Conservation (phyloP, 2,888 invertebrate species). For the Pollenia amentaria region DNA sequence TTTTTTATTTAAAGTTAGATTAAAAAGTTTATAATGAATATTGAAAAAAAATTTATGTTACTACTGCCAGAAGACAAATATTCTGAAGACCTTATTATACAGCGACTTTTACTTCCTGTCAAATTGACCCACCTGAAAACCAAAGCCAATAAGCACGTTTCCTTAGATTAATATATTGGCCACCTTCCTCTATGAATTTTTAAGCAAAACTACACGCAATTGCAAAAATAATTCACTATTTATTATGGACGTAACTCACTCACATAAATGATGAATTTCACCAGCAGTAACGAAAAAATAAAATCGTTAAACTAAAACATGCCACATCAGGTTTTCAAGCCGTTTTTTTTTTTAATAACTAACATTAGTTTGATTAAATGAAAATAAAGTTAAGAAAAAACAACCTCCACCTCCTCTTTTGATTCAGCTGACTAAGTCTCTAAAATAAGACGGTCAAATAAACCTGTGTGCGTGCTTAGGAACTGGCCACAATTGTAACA, state of each 20-base stretch:
- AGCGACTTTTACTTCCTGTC: neutral
- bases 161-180: constrained; percentile 53
- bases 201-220: constrained; percentile 63
- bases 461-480: constrained; percentile 42
- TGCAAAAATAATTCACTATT: constrained; percentile 50
- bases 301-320: constrained; percentile 42
- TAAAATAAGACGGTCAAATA: constrained; percentile 22
- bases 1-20: too few species aligned
- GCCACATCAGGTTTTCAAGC: constrained; percentile 58
- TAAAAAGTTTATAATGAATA: too few species aligned
- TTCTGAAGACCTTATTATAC: neutral
- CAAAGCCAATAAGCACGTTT: constrained; percentile 58
- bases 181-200: constrained; percentile 19
- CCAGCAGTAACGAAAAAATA: constrained; percentile 24
- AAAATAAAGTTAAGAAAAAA: constrained; percentile 64
- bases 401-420: constrained; percentile 51
- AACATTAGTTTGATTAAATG: constrained; percentile 75
- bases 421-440: constrained; percentile 36
- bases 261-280: constrained; percentile 46
- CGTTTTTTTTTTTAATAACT: constrained; percentile 72
- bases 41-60: too few species aligned
- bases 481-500: constrained; percentile 56
- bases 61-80: too few species aligned
- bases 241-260: constrained; percentile 47
- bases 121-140: constrained; percentile 23